Evolutionary conservation across 2,113 vertebrate genomes (phyloP), one percentile per base, ranked within the genome.

Genomic region (Vireo altiloquus): DNA sequence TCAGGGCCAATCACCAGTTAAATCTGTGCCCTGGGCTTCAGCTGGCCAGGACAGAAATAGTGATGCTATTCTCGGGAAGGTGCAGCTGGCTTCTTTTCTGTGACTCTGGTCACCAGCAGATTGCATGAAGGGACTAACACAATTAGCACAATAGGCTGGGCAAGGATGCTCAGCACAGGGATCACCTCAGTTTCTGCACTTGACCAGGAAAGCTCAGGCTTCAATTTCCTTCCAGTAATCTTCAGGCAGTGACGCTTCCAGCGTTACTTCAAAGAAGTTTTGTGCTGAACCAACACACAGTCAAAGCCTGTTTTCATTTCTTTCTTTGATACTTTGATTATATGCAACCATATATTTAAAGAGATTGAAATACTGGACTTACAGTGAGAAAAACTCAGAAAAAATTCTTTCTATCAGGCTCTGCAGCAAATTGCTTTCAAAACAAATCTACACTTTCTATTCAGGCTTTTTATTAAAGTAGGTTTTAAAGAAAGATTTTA

Each of bases 11-110:
- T 13, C 82, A 44, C 63, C 84, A 88, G 87, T 82, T 88, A 68
- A 74, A 77, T 72, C 22, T 74, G 23, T 85, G 93, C 94, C 91
- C 54, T 28, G 22, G 90, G 84, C 84, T 89, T 77, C 71, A 88
- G 66, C 3, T 3, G 5, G 82, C 84, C 75, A 21, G 31, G 47
- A 78, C 93, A 96, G 70, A 95, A 96, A 96, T 87, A 96, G 87
- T 0, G 27, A 35, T 88, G 68, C 87, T 97, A 90, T 95, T 94
- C 90, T 82, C 2, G 4, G 93, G 50, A 87, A 85, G 54, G 78
- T 80, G 89, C 95, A 95, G 94, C 90, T 97, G 94, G 33, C 47
- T 82, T 1, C 76, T 59, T 23, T 7, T 21, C 82, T 69, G 66
- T 28, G 33, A 18, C 84, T 89, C 76, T 15, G 63, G 56, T 61